Evolutionary conservation across 2,888 invertebrate species (phyloP), one percentile per base, ranked within the genome.

Genomic region (Mechanitis messenoides): DNA sequence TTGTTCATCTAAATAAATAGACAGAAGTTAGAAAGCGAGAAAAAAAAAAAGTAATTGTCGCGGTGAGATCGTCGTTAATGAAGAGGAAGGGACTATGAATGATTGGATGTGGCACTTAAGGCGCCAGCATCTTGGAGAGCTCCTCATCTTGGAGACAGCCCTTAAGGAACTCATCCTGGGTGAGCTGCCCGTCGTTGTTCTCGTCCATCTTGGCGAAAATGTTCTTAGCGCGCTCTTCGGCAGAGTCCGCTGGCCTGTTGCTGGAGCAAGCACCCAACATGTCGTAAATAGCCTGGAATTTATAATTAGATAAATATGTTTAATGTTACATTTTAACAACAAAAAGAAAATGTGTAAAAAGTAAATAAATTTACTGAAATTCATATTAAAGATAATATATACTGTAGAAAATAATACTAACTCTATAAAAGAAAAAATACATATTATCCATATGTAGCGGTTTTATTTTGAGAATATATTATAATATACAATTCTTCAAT

Each of bases 171-270:
- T 99, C 99, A 71, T 98, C 98, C 90, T 98, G 97, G 71, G 98
- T 98, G 80, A 98, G 93, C 86, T 98, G 98, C 65, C 98, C 98
- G 87, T 99, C 99, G 91, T 97, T 97, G 92, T 99, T 99, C 82
- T 97, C 97, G 86, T 99, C 99, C 99, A 99, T 99, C 90, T 98
- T 98, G 65, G 97, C 97, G 90, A 99, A 99, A 78, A 99, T 99
- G 87, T 98, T 98, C 91, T 98, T 97, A 73, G 99, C 99, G 72
- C 99, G 92, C 81, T 98, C 98, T 83, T 98, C 98, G 38, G 99
- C 98, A 31, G 98, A 97, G 83, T 97, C 98, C 50, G 97, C 97
- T 56, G 98, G 97, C 80, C 97, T 92, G 90, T 97, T 97, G 85
- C 97, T 97, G 77, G 97, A 97, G 87, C 97, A 97, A 69, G 98